These are phyloP conservation scores for Caenorhabditis drosophilae DNA, from an alignment of 2,888 invertebrate species.

Conservation along the genomic window DNA sequence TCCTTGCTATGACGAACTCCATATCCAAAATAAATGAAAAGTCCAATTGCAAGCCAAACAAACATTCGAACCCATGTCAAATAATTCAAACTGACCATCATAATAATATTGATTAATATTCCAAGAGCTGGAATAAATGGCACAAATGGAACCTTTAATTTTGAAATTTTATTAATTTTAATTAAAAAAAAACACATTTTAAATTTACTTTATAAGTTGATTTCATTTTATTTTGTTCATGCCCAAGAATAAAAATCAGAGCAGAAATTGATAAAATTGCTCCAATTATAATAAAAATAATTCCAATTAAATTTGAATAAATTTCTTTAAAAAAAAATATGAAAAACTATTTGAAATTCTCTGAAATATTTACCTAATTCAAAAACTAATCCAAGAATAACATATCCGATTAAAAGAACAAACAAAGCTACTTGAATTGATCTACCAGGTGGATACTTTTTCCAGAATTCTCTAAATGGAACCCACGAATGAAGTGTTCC, in stretches of 20 bases:
- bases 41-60: conserved; percentile 86
- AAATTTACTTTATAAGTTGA: conserved; percentile 72
- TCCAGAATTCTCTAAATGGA: conserved; percentile 11
- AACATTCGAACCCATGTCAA: conserved; percentile 87
- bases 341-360: background rate
- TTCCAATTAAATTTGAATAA: conserved; percentile 7
- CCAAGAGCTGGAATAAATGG: conserved; percentile 90
- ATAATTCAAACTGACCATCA: conserved; percentile 87
- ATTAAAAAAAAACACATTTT: background rate
- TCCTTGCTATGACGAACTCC: conserved; percentile 45
- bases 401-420: conserved; percentile 19
- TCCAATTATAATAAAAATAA: conserved; percentile 13
- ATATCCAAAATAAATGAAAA: conserved; percentile 40
- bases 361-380: conserved; percentile 9
- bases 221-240: conserved; percentile 16
- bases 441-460: conserved; percentile 8
- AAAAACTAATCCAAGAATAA: conserved; percentile 23
- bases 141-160: conserved; percentile 79
- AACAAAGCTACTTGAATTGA: conserved; percentile 22
- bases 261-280: conserved; percentile 5
- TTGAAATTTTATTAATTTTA: background rate
- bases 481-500: conserved; percentile 27
- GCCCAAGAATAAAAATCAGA: conserved; percentile 28
- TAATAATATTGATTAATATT: conserved; percentile 88
- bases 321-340: conserved; percentile 10